phyloP scores from a whole-genome alignment of 2,797 vertebrate species.

The Enteromius fasciolatus region DNA sequence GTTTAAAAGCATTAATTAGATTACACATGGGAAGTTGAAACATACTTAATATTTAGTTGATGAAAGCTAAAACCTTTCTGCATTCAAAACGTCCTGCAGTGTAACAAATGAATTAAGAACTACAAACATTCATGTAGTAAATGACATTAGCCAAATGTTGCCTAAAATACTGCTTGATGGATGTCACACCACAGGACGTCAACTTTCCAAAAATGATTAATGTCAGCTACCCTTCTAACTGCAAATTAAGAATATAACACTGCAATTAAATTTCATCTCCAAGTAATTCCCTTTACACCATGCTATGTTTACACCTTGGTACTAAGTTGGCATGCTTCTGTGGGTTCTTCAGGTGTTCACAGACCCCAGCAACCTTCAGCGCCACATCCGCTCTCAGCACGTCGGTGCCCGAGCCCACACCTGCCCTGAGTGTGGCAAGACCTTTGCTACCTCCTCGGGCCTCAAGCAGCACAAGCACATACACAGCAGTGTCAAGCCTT shows the following conservation, averaged over 20 bases:
- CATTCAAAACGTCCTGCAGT: neutral
- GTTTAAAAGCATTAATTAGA: neutral
- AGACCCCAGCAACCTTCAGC: constrained; percentile 98
- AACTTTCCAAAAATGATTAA: constrained; percentile 12
- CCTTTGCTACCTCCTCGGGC: constrained; percentile 97
- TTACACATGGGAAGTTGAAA: neutral
- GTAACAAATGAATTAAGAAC: neutral
- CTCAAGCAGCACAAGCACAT: constrained; percentile 99
- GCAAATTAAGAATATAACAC: constrained; percentile 22
- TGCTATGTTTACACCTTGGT: constrained; percentile 5
- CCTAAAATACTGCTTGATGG: constrained; percentile 22
- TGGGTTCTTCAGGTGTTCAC: constrained; percentile 88
- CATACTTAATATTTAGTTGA: neutral
- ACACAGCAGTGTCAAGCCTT: constrained; percentile 99
- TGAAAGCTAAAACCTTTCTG: neutral
- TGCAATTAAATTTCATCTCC: neutral
- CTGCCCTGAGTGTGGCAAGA: constrained; percentile 98
- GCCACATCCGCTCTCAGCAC: constrained; percentile 97
- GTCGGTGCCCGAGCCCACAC: constrained; percentile 95
- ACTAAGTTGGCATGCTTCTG: constrained; percentile 40
- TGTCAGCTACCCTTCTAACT: constrained; percentile 11
- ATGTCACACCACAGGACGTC: constrained; percentile 21
- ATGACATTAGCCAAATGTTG: neutral
- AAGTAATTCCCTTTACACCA: neutral
- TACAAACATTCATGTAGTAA: constrained; percentile 14